These are phyloP conservation scores for Drosophila phalerata DNA, from an alignment of 2,888 invertebrate genomes.

Conservation along the genomic window DNA sequence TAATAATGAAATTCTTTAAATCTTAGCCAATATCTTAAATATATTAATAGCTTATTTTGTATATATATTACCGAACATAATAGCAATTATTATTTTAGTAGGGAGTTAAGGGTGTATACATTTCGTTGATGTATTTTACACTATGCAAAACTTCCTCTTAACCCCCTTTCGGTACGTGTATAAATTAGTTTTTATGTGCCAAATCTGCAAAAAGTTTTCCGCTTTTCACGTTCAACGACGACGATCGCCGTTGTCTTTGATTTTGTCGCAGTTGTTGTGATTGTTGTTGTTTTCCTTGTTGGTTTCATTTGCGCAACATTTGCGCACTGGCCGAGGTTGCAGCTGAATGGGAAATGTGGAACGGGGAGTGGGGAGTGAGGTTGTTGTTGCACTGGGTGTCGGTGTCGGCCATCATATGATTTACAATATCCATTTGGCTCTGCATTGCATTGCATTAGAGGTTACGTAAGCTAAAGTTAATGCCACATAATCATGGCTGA, in stretches of 20 bases:
- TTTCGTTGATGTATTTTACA: not conserved
- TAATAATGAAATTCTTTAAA: too few species aligned
- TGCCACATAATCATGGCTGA: constrained; percentile 82
- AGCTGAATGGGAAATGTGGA: constrained; percentile 2
- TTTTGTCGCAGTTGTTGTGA: constrained; percentile 52
- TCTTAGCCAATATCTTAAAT: too few species aligned
- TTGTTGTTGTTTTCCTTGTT: constrained; percentile 66
- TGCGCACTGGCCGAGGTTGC: constrained; percentile 22
- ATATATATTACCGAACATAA: too few species aligned
- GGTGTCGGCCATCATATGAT: constrained; percentile 73
- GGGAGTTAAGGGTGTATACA: too few species aligned
- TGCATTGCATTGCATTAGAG: constrained; percentile 64
- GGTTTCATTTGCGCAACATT: constrained; percentile 74
- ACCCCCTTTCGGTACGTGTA: not conserved
- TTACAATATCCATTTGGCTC: constrained; percentile 68
- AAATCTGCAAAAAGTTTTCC: constrained; percentile 84
- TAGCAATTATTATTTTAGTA: too few species aligned
- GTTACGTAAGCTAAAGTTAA: constrained; percentile 80
- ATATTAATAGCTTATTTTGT: too few species aligned
- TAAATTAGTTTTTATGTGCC: constrained; percentile 63
- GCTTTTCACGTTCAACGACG: constrained; percentile 86
- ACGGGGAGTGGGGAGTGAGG: not conserved
- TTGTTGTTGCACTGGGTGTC: constrained; percentile 8
- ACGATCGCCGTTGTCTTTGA: constrained; percentile 80
- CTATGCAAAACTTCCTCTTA: too few species aligned